These are phyloP conservation scores for Sarcophaga rosellei DNA, from an alignment of 2,888 invertebrate genomes.

Conservation along the genomic window DNA sequence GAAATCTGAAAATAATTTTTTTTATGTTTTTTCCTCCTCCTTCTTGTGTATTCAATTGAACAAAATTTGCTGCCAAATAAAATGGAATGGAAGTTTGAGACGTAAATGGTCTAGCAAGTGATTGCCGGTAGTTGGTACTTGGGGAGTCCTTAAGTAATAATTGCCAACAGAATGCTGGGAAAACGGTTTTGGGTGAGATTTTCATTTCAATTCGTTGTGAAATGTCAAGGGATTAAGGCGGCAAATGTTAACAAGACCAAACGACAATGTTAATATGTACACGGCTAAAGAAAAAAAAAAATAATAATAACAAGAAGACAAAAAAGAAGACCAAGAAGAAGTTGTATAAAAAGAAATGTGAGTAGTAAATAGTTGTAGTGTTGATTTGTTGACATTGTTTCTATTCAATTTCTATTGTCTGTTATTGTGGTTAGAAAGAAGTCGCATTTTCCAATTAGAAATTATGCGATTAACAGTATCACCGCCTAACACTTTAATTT, in stretches of 20 bases:
- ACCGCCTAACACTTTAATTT: conserved; percentile 24
- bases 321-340: background rate
- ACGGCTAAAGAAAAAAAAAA: background rate
- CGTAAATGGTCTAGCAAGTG: background rate
- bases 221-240: conserved; percentile 55
- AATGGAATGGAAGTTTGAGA: background rate
- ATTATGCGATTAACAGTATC: conserved; percentile 11
- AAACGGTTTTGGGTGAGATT: conserved; percentile 16
- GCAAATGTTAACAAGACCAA: conserved; percentile 1
- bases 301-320: no score
- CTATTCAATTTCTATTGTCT: conserved; percentile 35
- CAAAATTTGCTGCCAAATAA: background rate
- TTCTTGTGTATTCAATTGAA: background rate
- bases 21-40: background rate
- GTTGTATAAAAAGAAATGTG: background rate
- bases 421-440: conserved; percentile 14
- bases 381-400: background rate
- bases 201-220: conserved; percentile 53
- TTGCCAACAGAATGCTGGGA: conserved; percentile 40
- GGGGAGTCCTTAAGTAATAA: conserved; percentile 64
- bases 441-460: conserved; percentile 41
- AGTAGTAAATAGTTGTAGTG: background rate
- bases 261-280: background rate
- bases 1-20: no score
- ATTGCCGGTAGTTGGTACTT: conserved; percentile 47